Evolutionary conservation across 2,797 vertebrate genomes (phyloP), one percentile per base, ranked within the genome.

Genomic region (Meda fulgida): DNA sequence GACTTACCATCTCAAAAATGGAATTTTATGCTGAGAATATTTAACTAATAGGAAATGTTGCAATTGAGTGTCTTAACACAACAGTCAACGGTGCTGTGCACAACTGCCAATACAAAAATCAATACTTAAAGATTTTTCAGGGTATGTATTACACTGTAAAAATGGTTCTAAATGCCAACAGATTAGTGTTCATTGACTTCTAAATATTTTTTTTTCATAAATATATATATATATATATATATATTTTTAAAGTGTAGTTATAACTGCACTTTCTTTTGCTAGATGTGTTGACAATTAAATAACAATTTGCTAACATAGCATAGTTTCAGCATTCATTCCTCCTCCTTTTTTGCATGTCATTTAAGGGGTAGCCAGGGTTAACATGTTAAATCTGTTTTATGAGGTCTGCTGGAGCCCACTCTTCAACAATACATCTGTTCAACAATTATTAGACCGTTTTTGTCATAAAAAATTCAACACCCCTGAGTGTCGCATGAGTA

Each of bases 401-500:
- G 96, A 97, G 97, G 97, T 97, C 97, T 95, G 95, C 96, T 94
- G 93, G 95, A 96, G 95, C 96, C 94, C 93, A 94, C 95, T 97
- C 95, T 96, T 96, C 96, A 96, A 96, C 96, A 97, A 96, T 98
- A 98, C 97, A 99, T 97, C 96, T 99, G 97, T 97, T 97, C 97
- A 97, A 98, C 97, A 97, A 98, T 98, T 98, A 98, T 98, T 98
- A 97, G 96, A 97, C 94, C 96, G 95, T 96, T 98, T 97, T 97
- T 96, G 94, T 97, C 96, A 98, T 97, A 97, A 98, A 98, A 98
- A 97, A 98, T 98, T 97, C 97, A 98, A 97, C 96, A 98, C 96
- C 96, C 96, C 95, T 91, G 94, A 96, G 97, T 97, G 97, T 97
- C 96, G 92, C 96, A 95, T 94, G 94, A 97, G 96, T 95, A 96